Evolutionary conservation across 2,797 vertebrate genomes (phyloP).

Genomic region (Anguilla anguilla): DNA sequence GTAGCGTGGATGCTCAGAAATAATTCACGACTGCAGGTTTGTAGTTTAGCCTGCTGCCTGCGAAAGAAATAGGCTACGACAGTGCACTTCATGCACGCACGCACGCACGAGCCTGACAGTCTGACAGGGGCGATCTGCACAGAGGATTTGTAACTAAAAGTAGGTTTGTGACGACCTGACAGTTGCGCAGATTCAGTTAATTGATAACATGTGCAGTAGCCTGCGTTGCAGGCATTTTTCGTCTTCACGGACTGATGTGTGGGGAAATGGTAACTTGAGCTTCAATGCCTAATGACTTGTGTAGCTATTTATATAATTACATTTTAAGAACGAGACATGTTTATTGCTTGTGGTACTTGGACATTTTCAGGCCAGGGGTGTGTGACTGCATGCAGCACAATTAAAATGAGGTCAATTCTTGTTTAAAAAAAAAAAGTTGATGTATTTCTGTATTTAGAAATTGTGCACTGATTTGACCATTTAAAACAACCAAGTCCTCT

Average conservation of each 20-base stretch:
- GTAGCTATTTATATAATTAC: too few relatives aligned
- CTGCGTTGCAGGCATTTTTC: background rate
- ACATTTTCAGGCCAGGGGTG: background rate
- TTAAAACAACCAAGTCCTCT: background rate
- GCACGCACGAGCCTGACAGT: conserved; percentile 47
- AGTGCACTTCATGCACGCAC: conserved; percentile 35
- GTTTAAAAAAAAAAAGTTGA: background rate
- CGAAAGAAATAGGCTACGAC: conserved; percentile 52
- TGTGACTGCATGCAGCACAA: background rate
- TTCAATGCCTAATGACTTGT: too few relatives aligned
- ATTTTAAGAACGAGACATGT: background rate
- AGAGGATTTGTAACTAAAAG: conserved; percentile 45
- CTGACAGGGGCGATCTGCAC: conserved; percentile 15
- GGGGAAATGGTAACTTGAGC: background rate
- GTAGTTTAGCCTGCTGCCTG: conserved; percentile 47
- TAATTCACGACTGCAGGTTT: conserved; percentile 59
- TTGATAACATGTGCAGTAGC: background rate
- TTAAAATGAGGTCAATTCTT: background rate
- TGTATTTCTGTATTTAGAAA: background rate
- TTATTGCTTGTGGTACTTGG: background rate
- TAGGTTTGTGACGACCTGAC: conserved; percentile 48
- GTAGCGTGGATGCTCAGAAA: conserved; percentile 58
- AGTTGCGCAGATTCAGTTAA: background rate
- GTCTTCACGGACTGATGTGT: background rate
- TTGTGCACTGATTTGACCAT: background rate